These are phyloP conservation scores for Meloidogyne floridensis DNA, from an alignment of 1,140 invertebrate species.

Conservation along the genomic window DNA sequence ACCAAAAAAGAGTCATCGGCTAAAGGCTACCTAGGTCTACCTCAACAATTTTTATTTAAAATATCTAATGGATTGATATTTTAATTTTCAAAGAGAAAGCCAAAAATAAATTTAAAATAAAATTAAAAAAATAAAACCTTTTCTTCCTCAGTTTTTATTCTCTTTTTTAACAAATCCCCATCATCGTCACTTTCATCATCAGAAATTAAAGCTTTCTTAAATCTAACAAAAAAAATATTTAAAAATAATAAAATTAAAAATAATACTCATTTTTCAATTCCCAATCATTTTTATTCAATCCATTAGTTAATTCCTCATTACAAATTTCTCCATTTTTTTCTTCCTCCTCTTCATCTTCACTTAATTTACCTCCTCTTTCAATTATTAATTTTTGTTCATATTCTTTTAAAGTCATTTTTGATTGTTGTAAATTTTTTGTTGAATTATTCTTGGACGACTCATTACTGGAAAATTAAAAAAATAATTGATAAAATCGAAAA, in stretches of 20 bases:
- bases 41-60: constrained; percentile 10
- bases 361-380: constrained; percentile 72
- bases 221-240: constrained; percentile 49
- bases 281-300: constrained; percentile 73
- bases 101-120: constrained; percentile 23
- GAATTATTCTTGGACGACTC: not conserved
- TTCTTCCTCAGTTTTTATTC: constrained; percentile 73
- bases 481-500: not conserved
- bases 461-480: not conserved
- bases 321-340: constrained; percentile 11
- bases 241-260: not conserved
- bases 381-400: constrained; percentile 79
- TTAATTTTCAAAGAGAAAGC: too few relatives aligned
- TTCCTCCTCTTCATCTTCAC: constrained; percentile 46
- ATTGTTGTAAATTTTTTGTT: not conserved
- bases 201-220: constrained; percentile 64
- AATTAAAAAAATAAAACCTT: constrained; percentile 65
- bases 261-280: constrained; percentile 68
- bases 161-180: constrained; percentile 70
- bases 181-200: constrained; percentile 67
- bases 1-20: too few relatives aligned
- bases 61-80: too few relatives aligned
- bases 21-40: too few relatives aligned
- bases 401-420: constrained; percentile 74
- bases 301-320: not conserved